These are phyloP conservation scores for Lepus oiostolus DNA, from an alignment of 2,797 vertebrate species.

Conservation along the genomic window DNA sequence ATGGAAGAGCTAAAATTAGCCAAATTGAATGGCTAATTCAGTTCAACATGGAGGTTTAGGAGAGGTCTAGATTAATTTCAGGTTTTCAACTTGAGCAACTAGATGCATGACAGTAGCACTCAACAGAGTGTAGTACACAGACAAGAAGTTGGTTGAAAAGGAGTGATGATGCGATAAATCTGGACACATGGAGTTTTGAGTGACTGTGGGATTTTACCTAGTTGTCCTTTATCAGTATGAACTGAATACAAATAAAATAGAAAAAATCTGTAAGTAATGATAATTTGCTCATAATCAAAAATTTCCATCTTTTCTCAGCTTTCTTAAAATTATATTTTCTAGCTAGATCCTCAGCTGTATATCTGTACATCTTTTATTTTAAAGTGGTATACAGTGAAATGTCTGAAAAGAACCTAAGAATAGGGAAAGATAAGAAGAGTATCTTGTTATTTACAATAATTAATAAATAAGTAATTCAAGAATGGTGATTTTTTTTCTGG, in stretches of 20 bases:
- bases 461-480: slow-evolving; percentile 32
- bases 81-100: neutral
- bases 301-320: neutral
- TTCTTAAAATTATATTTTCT: neutral
- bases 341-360: neutral
- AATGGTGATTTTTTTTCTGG: neutral
- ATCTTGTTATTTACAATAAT: slow-evolving; percentile 24
- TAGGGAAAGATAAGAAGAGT: neutral
- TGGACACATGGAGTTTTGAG: neutral
- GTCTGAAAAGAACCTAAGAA: neutral
- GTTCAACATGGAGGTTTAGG: neutral
- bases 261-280: neutral
- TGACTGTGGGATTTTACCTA: neutral
- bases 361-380: neutral
- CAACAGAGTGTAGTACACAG: neutral
- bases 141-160: neutral
- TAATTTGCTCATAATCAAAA: slow-evolving; percentile 20
- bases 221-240: neutral
- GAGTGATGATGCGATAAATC: neutral
- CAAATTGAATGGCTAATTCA: neutral
- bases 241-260: neutral
- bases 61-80: neutral
- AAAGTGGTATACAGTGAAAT: neutral
- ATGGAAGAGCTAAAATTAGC: neutral
- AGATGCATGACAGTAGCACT: neutral